Conservation (phyloP, 2,113 vertebrate genomes). For the Collichthys lucidus region DNA sequence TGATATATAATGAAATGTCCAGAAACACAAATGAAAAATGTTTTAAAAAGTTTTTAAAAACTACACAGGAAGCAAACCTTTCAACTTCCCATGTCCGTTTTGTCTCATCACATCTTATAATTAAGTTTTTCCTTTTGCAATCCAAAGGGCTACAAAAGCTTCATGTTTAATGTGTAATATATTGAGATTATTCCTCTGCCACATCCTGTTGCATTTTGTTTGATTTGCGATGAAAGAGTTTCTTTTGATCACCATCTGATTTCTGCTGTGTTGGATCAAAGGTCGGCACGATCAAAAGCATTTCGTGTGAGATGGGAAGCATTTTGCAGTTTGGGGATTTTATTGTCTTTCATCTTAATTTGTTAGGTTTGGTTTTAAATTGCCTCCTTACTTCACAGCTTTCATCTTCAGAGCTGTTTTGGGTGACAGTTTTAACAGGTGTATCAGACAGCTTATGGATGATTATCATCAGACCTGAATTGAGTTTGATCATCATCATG, state of each 20-base stretch:
- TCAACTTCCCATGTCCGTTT: no score
- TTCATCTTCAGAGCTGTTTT: not conserved
- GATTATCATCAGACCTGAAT: not conserved
- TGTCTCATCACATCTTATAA: no score
- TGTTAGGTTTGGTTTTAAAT: not conserved
- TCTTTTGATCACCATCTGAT: slow-evolving; percentile 52
- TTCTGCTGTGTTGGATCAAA: slow-evolving; percentile 61
- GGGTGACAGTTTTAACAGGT: not conserved
- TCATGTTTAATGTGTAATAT: slow-evolving; percentile 34
- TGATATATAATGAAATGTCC: no score
- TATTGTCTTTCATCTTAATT: slow-evolving; percentile 30
- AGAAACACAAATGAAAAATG: no score
- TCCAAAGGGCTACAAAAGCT: not conserved
- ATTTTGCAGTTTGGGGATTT: slow-evolving; percentile 6
- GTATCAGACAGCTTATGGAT: not conserved
- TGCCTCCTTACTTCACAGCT: not conserved
- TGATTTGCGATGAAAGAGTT: slow-evolving; percentile 68
- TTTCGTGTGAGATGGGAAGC: slow-evolving; percentile 12
- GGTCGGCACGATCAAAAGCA: slow-evolving; percentile 64
- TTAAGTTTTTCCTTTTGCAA: not conserved
- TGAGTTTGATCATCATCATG: not conserved
- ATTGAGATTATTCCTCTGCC: slow-evolving; percentile 34
- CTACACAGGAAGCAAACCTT: no score
- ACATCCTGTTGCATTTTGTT: slow-evolving; percentile 58
- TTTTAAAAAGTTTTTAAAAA: no score